Conservation (phyloP, 2,888 invertebrate genomes). For the Catotricha subobsoleta region DNA sequence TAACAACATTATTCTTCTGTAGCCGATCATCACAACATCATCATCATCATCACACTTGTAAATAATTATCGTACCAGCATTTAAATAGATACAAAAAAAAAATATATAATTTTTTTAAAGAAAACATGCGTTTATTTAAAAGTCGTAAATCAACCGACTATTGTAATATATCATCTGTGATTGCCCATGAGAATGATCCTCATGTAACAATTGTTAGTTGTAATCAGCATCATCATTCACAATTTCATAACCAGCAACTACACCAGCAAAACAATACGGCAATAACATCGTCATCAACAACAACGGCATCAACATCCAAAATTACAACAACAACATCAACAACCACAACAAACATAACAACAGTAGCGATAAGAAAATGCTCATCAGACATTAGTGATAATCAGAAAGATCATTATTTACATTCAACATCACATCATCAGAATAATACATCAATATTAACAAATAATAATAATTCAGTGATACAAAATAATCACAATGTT, state of each 20-base stretch:
- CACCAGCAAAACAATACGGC: constrained; percentile 15
- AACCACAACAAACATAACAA: constrained; percentile 8
- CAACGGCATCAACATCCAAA: constrained; percentile 11
- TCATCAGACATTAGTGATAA: not conserved
- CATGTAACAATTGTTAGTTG: constrained; percentile 29
- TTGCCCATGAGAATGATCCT: constrained; percentile 18
- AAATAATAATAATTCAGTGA: no score
- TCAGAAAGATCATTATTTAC: no score
- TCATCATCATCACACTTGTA: no score
- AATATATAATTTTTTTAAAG: no score
- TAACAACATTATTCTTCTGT: no score
- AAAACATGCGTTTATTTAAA: constrained; percentile 27
- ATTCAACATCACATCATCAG: no score
- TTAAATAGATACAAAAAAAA: no score
- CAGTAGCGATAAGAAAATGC: not conserved
- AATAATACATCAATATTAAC: no score
- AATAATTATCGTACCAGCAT: no score
- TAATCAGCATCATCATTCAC: constrained; percentile 11
- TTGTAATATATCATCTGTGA: constrained; percentile 17
- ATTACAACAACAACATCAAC: constrained; percentile 15
- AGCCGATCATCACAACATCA: no score
- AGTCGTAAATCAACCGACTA: constrained; percentile 28
- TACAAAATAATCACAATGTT: no score
- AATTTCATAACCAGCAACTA: constrained; percentile 12
- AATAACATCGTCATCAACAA: constrained; percentile 12